Percentiles rank a stretch among this genome's conserved stretches.
These are phyloP conservation scores for Timema podura DNA, from an alignment of 2,888 invertebrate species.

Conservation along the genomic window DNA sequence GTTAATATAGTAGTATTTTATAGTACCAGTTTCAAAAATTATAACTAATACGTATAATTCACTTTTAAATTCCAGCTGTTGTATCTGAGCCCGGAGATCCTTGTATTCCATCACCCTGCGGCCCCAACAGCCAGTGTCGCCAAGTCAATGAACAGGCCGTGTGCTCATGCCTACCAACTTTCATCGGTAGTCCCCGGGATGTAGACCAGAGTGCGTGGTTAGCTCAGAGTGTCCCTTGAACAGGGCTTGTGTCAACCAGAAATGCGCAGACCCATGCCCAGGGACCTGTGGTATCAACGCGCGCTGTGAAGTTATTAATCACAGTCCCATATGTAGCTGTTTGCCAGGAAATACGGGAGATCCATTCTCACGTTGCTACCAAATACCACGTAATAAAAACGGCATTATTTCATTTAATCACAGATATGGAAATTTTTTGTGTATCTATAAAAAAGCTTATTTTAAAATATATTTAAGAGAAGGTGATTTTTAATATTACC, in stretches of 20 bases:
- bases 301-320: slow-evolving; percentile 68
- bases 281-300: slow-evolving; percentile 72
- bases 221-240: slow-evolving; percentile 70
- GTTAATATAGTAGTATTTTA: too few species aligned
- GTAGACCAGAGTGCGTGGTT: slow-evolving; percentile 72
- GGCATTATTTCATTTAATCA: too few species aligned
- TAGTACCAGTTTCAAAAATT: too few species aligned
- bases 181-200: slow-evolving; percentile 69
- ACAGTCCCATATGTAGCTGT: slow-evolving; percentile 74
- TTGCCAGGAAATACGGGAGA: slow-evolving; percentile 67
- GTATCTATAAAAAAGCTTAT: too few species aligned
- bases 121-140: slow-evolving; percentile 72
- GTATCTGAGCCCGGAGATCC: slow-evolving; percentile 47
- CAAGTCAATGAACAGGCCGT: slow-evolving; percentile 63
- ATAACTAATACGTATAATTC: too few species aligned
- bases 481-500: too few species aligned
- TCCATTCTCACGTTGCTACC: slow-evolving; percentile 69
- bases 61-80: slow-evolving; percentile 30
- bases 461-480: too few species aligned
- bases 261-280: slow-evolving; percentile 68
- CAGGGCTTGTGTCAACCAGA: slow-evolving; percentile 69
- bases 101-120: slow-evolving; percentile 70
- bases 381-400: slow-evolving; percentile 42
- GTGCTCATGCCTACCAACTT: slow-evolving; percentile 68
- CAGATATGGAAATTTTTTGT: too few species aligned